Percentiles rank a stretch among this genome's conserved stretches.
phyloP scores from a whole-genome alignment of 2,797 vertebrate genomes.

The Podarcis lilfordi region DNA sequence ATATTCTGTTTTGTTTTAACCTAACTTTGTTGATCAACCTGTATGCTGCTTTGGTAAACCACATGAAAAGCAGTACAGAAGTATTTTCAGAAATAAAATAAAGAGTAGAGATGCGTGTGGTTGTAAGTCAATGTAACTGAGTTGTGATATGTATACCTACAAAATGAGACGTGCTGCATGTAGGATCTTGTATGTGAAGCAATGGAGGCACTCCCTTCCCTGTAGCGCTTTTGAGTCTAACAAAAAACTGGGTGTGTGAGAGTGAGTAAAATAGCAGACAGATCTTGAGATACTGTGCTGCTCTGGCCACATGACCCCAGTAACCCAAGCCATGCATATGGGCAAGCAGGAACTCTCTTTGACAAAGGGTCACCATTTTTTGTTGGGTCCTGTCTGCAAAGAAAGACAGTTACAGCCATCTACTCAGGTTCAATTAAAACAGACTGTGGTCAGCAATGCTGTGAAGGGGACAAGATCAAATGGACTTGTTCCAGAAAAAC shows the following conservation, averaged over 20 bases:
- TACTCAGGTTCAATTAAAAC: not conserved
- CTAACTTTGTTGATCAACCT: too few species aligned
- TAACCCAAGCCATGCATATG: not conserved
- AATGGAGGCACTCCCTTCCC: not conserved
- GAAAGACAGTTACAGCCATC: not conserved
- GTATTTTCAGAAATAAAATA: too few species aligned
- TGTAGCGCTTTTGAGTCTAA: not conserved
- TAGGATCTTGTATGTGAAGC: not conserved
- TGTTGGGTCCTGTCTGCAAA: not conserved
- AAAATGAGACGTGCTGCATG: not conserved
- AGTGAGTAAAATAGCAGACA: not conserved
- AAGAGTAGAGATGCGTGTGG: too few species aligned
- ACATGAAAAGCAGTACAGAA: too few species aligned
- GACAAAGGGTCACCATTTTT: not conserved
- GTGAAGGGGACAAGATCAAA: not conserved
- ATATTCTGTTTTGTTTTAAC: too few species aligned
- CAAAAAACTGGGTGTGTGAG: not conserved
- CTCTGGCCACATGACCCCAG: not conserved
- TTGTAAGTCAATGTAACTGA: not conserved
- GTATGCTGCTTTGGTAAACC: too few species aligned
- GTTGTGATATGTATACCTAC: not conserved
- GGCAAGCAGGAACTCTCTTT: not conserved
- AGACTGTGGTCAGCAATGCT: too few species aligned
- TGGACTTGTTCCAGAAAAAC: not conserved
- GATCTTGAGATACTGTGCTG: not conserved